These are phyloP conservation scores for Macrotrachela quadricornifera DNA, from an alignment of 1,140 invertebrate genomes.

Conservation along the genomic window DNA sequence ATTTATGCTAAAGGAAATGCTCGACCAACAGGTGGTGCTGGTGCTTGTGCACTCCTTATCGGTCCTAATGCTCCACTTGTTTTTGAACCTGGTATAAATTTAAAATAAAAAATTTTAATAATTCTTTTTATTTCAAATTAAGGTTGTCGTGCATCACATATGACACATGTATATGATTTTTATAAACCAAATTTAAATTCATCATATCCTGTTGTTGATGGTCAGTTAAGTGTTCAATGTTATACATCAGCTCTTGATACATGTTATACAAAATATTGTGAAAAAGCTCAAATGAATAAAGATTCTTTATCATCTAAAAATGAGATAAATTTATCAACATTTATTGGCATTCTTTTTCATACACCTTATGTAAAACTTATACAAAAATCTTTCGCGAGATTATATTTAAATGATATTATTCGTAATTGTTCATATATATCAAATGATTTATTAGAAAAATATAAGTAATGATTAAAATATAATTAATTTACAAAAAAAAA, in stretches of 20 bases:
- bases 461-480: no score
- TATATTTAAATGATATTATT: slow-evolving; percentile 54
- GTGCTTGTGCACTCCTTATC: slow-evolving; percentile 82
- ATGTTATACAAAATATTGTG: slow-evolving; percentile 63
- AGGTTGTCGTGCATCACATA: slow-evolving; percentile 42
- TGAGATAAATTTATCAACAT: slow-evolving; percentile 18
- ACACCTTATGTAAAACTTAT: slow-evolving; percentile 89
- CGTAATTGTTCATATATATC: no score
- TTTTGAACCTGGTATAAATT: slow-evolving; percentile 45
- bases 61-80: slow-evolving; percentile 74
- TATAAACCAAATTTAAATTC: slow-evolving; percentile 84
- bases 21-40: slow-evolving; percentile 84
- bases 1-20: slow-evolving; percentile 77
- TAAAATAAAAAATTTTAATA: no score
- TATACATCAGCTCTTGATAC: slow-evolving; percentile 75
- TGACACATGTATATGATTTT: slow-evolving; percentile 90
- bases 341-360: slow-evolving; percentile 79
- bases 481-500: no score
- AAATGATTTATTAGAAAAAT: no score
- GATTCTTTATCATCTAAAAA: no score
- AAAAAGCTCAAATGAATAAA: slow-evolving; percentile 34
- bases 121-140: no score
- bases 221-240: slow-evolving; percentile 75
- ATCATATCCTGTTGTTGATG: slow-evolving; percentile 87
- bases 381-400: slow-evolving; percentile 74